phyloP scores from a whole-genome alignment of 2,113 vertebrate genomes.

The Atlantisia rogersi region DNA sequence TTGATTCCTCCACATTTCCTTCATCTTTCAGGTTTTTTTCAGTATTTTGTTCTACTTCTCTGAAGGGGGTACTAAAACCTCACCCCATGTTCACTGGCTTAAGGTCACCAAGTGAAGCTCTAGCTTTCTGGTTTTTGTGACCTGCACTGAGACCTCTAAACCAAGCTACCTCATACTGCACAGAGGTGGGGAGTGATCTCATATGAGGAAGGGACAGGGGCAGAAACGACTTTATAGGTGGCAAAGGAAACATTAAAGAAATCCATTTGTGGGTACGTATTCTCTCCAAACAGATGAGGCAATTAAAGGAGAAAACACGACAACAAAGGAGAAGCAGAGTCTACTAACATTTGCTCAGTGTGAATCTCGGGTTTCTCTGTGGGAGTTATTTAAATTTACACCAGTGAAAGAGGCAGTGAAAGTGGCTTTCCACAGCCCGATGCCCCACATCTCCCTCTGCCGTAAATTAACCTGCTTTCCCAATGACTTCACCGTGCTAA shows the following conservation, averaged over 20 bases:
- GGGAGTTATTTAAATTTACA: conserved; percentile 60
- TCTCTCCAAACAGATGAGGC: conserved; percentile 52
- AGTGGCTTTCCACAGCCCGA: conserved; percentile 22
- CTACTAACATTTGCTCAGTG: conserved; percentile 51
- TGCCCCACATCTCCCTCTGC: conserved; percentile 34
- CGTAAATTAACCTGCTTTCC: conserved; percentile 50
- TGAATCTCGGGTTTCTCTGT: conserved; percentile 52
- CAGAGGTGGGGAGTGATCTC: conserved; percentile 52
- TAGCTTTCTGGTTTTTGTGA: not conserved
- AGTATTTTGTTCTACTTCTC: not conserved
- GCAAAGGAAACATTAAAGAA: conserved; percentile 28
- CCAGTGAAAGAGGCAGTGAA: conserved; percentile 1
- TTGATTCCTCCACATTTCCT: not conserved
- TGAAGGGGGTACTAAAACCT: not conserved
- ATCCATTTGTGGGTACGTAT: conserved; percentile 31
- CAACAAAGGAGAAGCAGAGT: conserved; percentile 34
- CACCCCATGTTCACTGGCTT: not conserved
- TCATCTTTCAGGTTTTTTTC: not conserved
- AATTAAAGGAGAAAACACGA: conserved; percentile 39
- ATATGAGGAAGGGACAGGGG: not conserved
- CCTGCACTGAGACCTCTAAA: not conserved
- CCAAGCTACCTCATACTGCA: not conserved
- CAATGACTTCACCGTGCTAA: not conserved
- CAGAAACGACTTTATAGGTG: conserved; percentile 35
- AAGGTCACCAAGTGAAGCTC: not conserved